Base-by-base conservation (phyloP, 2,797 vertebrate genomes). In the Artibeus lituratus region DNA sequence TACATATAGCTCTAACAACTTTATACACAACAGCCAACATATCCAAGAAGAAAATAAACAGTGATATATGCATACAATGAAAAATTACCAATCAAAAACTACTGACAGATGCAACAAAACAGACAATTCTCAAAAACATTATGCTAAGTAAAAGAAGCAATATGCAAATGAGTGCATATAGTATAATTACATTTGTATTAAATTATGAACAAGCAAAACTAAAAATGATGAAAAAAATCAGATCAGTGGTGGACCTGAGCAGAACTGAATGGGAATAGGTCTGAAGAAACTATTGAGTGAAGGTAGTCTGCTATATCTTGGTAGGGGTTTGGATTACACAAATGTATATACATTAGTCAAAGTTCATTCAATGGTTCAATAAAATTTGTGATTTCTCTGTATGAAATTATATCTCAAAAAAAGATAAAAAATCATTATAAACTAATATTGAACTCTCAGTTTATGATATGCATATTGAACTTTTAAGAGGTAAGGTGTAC, bases 151-250 rank as follows among this genome's bases (percentile, higher is more conserved):
- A 92, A 89, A 83, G n/a, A 85, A 94, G n/a, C 35, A 82, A 91
- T 55, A 87, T 6, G 65, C 18, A 88, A 84, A 80, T 87, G 9
- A 65, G 7, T 80, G 42, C n/a, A 78, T 51, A 67, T 3, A 62
- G 32, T 53, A 83, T 83, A 22, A 94, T 67, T 42, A 73, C 6
- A 87, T 70, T 91, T 62, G 53, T 84, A 88, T 53, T 83, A 84
- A 67, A 57, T 80, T 96, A 22, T 62, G 29, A 94, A 88, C 37
- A 93, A 94, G 32, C 32, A 90, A 90, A 96, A 91, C 3, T 57
- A 87, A 94, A 24, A 53, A 87, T 42, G 10, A 3, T 70, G n/a
- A 47, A 95, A 93, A 78, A 91, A 59, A 83, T 84, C 9, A 86
- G 26, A 93, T 83, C 19, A 91, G 37, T 87, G 22, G 15, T 49